Base-by-base conservation (phyloP, 2,797 vertebrate species). In the Hoplostethus atlanticus region DNA sequence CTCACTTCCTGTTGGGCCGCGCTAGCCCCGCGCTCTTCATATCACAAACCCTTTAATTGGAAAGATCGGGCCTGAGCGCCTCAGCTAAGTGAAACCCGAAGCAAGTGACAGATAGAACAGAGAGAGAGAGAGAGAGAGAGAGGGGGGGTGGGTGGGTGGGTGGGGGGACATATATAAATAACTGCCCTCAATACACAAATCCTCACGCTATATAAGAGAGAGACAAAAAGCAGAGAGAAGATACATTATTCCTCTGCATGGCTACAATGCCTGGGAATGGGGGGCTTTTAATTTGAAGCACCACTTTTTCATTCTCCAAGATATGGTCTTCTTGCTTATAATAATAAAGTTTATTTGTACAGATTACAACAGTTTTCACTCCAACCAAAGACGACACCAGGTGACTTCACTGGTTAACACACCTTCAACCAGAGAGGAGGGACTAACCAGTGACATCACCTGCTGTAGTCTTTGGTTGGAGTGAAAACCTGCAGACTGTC, bases 151-250 rank as follows among this genome's bases (percentile, higher is more conserved):
- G 25, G 0, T 42, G 11, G 40, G 3, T 44, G 58, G 47, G 13
- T 31, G 1, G 30, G 36, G 73, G 66, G 67, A 68, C 71, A 76
- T 68, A 38, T 89, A 89, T 89, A 90, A 91, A 91, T 92, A 93
- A 87, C 89, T 86, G 83, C 73, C 84, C 85, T 81, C 21, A 28
- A 82, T 88, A 80, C 59, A 70, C 65, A 81, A 75, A 85, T 85
- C 73, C 70, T 64, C 60, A 11, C 7, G 59, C 77, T 73, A 71
- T 66, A 67, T 64, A 56, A 70, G 58, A 53, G 38, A n/a, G 1
- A 50, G 54, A 59, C 21, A 25, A 50, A 36, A 55, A 15, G 28
- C 21, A 30, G 48, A 34, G 68, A 47, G 58, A 50, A 38, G 42
- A 62, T 47, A 52, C 38, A 17, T 51, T 51, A 52, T 52, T 42